phyloP scores from a whole-genome alignment of 2,113 vertebrate genomes.

The human region DNA sequence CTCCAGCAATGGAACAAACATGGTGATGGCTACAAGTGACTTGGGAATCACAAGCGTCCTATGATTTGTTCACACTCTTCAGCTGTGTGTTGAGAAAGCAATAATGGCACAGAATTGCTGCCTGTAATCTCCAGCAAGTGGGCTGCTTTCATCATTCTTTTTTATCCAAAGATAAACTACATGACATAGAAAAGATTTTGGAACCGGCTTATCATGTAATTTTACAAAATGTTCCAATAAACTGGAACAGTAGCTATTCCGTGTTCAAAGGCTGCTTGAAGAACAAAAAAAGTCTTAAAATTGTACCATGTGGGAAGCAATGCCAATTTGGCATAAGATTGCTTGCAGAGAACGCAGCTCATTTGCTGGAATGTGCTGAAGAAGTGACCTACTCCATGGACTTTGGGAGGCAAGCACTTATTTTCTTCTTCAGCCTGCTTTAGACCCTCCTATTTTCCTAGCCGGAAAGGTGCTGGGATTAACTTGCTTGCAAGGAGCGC shows the following conservation, averaged over 20 bases:
- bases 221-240: slow-evolving; percentile 40
- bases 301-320: neutral
- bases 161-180: slow-evolving; percentile 39
- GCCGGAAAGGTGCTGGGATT: neutral
- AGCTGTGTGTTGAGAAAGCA: neutral
- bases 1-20: neutral
- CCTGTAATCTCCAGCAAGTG: neutral
- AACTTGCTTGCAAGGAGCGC: neutral
- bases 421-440: neutral
- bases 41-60: neutral
- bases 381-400: too few species aligned
- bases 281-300: neutral
- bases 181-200: neutral
- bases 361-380: neutral
- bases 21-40: neutral
- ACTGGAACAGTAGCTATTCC: neutral
- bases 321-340: neutral
- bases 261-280: slow-evolving; percentile 8
- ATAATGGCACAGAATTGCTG: neutral
- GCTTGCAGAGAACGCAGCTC: neutral
- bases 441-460: neutral
- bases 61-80: neutral
- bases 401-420: neutral
- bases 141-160: neutral
- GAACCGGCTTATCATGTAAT: neutral